Evolutionary conservation across 2,113 vertebrate species (phyloP).

Genomic region (Microtus montanus): DNA sequence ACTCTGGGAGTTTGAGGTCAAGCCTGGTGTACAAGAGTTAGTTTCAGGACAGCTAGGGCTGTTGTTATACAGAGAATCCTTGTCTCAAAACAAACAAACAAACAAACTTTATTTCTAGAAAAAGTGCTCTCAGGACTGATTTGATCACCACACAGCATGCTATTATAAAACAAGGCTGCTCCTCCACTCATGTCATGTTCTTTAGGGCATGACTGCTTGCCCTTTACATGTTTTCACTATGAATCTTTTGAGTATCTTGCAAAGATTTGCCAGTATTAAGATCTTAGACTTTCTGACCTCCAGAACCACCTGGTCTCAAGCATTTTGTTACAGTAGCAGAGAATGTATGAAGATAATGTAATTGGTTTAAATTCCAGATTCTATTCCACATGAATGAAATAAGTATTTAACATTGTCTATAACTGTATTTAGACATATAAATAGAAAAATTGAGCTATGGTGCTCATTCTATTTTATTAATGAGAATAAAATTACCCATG

Average conservation of each 20-base stretch:
- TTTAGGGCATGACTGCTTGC: not conserved
- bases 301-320: not conserved
- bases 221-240: not conserved
- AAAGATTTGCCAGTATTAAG: not conserved
- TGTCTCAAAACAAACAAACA: no score
- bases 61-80: no score
- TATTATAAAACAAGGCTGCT: not conserved
- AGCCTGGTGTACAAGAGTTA: no score
- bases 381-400: not conserved
- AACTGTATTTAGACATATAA: not conserved
- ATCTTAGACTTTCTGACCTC: not conserved
- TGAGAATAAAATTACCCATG: not conserved
- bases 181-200: not conserved
- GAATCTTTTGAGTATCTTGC: not conserved
- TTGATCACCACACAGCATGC: not conserved
- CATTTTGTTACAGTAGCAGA: not conserved
- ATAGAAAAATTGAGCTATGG: not conserved
- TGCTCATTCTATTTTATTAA: constrained; percentile 23
- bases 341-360: not conserved
- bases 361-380: constrained; percentile 14
- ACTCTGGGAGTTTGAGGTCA: no score
- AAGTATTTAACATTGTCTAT: not conserved
- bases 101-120: no score
- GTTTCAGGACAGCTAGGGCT: no score
- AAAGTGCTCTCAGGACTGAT: not conserved